Percentiles rank a stretch among this genome's conserved stretches.
Evolutionary conservation across 2,797 vertebrate genomes (phyloP).

Genomic region (Setipinna tenuifilis): DNA sequence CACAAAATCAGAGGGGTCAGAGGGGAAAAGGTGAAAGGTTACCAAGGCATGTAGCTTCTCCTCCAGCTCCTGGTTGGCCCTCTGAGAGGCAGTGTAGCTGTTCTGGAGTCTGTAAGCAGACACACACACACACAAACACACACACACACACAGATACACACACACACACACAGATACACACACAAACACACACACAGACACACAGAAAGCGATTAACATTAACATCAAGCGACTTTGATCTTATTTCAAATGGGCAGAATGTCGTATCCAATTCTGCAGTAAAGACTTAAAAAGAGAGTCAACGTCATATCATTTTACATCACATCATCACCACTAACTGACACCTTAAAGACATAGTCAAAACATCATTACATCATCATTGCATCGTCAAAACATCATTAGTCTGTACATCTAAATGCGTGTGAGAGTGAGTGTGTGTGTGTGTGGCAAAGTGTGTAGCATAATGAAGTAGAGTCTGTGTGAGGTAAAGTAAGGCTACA

Average conservation of each 20-base stretch:
- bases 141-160: not conserved
- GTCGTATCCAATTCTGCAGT: not conserved
- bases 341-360: not conserved
- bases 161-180: conserved; percentile 4
- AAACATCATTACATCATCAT: not conserved
- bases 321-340: not conserved
- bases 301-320: not conserved
- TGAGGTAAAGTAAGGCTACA: no score
- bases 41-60: conserved; percentile 96
- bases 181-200: not conserved
- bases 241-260: no score
- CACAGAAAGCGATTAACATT: not conserved
- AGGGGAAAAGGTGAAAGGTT: conserved; percentile 56
- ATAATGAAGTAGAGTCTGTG: not conserved
- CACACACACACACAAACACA: conserved; percentile 36
- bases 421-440: not conserved
- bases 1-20: not conserved
- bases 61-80: conserved; percentile 96
- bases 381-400: no score
- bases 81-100: conserved; percentile 96
- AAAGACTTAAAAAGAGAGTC: not conserved
- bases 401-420: not conserved
- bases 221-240: no score
- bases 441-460: no score
- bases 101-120: conserved; percentile 87